Conservation (phyloP, 2,113 vertebrate genomes). For the Odontophorus gujanensis region DNA sequence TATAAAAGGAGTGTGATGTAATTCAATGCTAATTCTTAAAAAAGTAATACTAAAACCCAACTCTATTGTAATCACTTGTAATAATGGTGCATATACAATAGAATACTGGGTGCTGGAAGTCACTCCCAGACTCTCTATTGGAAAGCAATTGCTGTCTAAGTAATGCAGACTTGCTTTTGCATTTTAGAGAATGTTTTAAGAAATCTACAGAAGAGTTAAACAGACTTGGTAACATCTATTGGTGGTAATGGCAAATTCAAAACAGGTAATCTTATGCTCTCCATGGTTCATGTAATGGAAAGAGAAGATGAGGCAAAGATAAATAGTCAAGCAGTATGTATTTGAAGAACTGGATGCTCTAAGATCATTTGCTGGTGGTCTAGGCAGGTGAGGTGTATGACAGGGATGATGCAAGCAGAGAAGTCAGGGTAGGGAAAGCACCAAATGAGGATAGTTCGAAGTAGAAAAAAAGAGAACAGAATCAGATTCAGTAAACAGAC, state of each 20-base stretch:
- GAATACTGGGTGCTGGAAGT: neutral
- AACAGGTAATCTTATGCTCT: neutral
- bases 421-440: neutral
- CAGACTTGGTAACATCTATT: neutral
- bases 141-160: neutral
- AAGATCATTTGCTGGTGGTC: neutral
- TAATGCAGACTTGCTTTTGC: neutral
- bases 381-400: neutral
- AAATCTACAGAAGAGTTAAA: neutral
- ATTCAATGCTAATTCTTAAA: neutral
- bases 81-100: neutral
- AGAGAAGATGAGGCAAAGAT: neutral
- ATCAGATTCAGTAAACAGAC: neutral
- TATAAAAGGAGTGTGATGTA: conserved; percentile 5
- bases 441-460: neutral
- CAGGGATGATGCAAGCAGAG: neutral
- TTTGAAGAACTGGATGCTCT: neutral
- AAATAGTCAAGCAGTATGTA: neutral
- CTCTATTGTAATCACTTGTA: neutral
- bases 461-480: neutral
- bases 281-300: neutral
- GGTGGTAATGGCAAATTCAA: neutral
- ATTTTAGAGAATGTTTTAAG: neutral
- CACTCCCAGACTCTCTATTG: neutral
- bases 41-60: neutral